Evolutionary conservation across 2,113 vertebrate species (phyloP), one percentile per base, ranked within the genome.

Genomic region (Onychostoma macrolepis): DNA sequence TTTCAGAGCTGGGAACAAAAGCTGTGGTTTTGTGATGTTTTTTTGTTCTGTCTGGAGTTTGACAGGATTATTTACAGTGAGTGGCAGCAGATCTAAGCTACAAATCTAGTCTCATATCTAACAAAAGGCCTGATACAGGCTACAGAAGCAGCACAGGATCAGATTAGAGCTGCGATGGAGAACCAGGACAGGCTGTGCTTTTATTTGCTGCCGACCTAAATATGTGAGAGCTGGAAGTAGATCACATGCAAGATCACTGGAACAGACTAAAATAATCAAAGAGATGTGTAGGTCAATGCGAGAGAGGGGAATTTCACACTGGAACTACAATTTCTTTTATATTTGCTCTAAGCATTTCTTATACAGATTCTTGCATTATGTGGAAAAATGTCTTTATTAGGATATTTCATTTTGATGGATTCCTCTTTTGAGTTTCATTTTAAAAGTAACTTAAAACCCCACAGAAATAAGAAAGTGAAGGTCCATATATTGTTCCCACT

Each of bases 141-240:
- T 50, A 53, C 75, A 77, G 13, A 77, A 45, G 24, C 41, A 77
- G n/a, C 43, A 30, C 63, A 43, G 50, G 2, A 48, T 83, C 28
- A 45, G 58, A 43, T 4, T 9, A 28, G 45, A 58, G 7, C 13
- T 61, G 26, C 53, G 63, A 71, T 15, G n/a, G n/a, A 78, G 50
- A 86, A 83, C 53, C 36, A 86, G 87, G 72, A 28, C 78, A 86
- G 12, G 58, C 33, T 78, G 58, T 19, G 69, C 72, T 28, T 77
- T 77, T 9, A 80, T 85, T 72, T 41, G 33, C 58, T 77, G 36
- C 56, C 28, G 12, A 77, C 87, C 84, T 85, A 85, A 43, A 88
- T 85, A 45, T 50, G 26, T 17, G 12, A 65, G 61, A 75, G 58
- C 72, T 24, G 75, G 28, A 82, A 85, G 41, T 33, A 30, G 19